phyloP scores from a whole-genome alignment of 2,888 invertebrate species.

The Drepana falcataria region DNA sequence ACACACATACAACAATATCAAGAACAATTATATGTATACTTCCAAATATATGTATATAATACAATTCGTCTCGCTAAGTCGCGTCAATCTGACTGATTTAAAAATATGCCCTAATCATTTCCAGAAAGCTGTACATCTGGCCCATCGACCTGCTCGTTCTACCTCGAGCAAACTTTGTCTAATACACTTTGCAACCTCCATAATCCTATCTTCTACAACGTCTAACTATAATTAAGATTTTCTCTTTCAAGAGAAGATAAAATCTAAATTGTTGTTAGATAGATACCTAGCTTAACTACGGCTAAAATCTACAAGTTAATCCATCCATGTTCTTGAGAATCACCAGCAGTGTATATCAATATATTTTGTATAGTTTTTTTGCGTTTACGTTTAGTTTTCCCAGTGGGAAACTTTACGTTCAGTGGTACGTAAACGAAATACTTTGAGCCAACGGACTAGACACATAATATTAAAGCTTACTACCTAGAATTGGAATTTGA shows the following conservation, averaged over 20 bases:
- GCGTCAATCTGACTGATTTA: constrained; percentile 6
- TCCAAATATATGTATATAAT: no score
- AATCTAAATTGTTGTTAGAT: constrained; percentile 11
- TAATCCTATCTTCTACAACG: constrained; percentile 37
- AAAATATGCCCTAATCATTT: constrained; percentile 21
- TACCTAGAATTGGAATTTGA: no score
- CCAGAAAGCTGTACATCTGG: constrained; percentile 27
- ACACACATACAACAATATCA: no score
- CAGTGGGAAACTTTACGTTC: no score
- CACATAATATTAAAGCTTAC: no score
- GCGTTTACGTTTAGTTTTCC: no score
- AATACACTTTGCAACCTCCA: constrained; percentile 52
- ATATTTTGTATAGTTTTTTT: no score
- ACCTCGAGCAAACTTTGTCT: constrained; percentile 48
- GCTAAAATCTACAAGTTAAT: not conserved
- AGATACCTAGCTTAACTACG: not conserved
- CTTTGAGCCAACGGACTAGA: no score
- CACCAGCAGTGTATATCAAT: no score
- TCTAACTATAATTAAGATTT: constrained; percentile 43
- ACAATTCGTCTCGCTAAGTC: not conserved
- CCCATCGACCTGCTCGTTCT: constrained; percentile 36
- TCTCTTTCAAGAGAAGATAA: constrained; percentile 23
- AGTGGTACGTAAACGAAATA: no score
- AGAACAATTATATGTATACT: no score
- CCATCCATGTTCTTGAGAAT: not conserved